These are phyloP conservation scores for Stylophora pistillata DNA, from an alignment of 64 coral and sea anemone genomes.

Conservation along the genomic window DNA sequence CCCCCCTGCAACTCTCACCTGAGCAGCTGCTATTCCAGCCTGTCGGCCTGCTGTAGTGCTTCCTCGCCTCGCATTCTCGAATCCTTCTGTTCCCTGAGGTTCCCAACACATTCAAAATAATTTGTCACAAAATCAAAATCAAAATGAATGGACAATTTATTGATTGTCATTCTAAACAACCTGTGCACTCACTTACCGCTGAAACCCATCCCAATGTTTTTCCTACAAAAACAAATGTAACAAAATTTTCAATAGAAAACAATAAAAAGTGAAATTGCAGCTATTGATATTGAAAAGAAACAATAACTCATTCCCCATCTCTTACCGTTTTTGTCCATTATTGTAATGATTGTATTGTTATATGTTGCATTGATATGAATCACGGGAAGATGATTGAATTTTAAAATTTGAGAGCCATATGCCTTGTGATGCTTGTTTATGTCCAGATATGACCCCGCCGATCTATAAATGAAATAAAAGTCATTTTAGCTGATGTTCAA, in stretches of 20 bases:
- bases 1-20: slow-evolving; percentile 33
- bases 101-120: neutral
- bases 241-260: neutral
- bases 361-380: slow-evolving; percentile 91
- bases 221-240: slow-evolving; percentile 59
- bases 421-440: slow-evolving; percentile 20
- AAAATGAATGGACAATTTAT: neutral
- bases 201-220: slow-evolving; percentile 93
- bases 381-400: slow-evolving; percentile 73
- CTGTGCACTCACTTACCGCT: slow-evolving; percentile 71
- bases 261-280: neutral
- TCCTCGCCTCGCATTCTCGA: slow-evolving; percentile 85
- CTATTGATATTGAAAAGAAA: neutral
- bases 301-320: neutral
- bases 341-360: slow-evolving; percentile 90
- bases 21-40: slow-evolving; percentile 75
- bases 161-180: neutral
- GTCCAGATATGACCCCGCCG: slow-evolving; percentile 14
- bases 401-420: slow-evolving; percentile 29
- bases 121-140: neutral
- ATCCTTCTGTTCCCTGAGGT: slow-evolving; percentile 80
- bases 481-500: neutral
- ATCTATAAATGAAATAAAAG: neutral
- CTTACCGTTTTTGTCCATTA: slow-evolving; percentile 85
- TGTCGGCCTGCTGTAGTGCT: slow-evolving; percentile 89